Evolutionary conservation across 2,797 vertebrate genomes (phyloP).

Genomic region (Microchirus variegatus): DNA sequence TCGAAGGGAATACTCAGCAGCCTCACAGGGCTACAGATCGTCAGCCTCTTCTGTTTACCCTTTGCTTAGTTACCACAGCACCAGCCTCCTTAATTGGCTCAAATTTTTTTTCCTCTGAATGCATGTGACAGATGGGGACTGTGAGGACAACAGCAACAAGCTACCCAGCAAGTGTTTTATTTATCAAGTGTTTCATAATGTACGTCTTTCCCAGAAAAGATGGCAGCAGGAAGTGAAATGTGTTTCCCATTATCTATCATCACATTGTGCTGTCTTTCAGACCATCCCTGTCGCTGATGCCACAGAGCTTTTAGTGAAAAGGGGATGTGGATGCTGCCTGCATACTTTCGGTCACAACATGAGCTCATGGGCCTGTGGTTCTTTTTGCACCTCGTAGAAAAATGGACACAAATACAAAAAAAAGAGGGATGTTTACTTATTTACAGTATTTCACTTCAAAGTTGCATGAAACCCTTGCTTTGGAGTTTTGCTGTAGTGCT

Average conservation of each 20-base stretch:
- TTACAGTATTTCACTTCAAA: slow-evolving; percentile 65
- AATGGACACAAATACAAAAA: slow-evolving; percentile 51
- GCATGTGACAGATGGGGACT: slow-evolving; percentile 58
- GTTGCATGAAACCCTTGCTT: slow-evolving; percentile 60
- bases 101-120: slow-evolving; percentile 60
- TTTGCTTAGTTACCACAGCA: slow-evolving; percentile 50
- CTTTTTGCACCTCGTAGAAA: slow-evolving; percentile 56
- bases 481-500: slow-evolving; percentile 39
- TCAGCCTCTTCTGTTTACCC: slow-evolving; percentile 56
- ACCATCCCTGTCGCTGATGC: slow-evolving; percentile 8
- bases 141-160: slow-evolving; percentile 50
- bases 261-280: slow-evolving; percentile 23
- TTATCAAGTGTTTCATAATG: slow-evolving; percentile 4
- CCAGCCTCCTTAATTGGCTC: slow-evolving; percentile 60
- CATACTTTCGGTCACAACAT: slow-evolving; percentile 26
- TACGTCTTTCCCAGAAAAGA: slow-evolving; percentile 33
- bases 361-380: slow-evolving; percentile 22
- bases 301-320: slow-evolving; percentile 54
- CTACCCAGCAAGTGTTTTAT: slow-evolving; percentile 17
- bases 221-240: slow-evolving; percentile 29
- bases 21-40: slow-evolving; percentile 13
- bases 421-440: slow-evolving; percentile 68
- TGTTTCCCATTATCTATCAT: slow-evolving; percentile 24
- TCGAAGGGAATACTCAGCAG: background rate
- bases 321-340: slow-evolving; percentile 45